Percentiles rank a stretch among this genome's conserved stretches.
phyloP scores from a whole-genome alignment of 2,113 vertebrate species.

The Thunnus maccoyii region DNA sequence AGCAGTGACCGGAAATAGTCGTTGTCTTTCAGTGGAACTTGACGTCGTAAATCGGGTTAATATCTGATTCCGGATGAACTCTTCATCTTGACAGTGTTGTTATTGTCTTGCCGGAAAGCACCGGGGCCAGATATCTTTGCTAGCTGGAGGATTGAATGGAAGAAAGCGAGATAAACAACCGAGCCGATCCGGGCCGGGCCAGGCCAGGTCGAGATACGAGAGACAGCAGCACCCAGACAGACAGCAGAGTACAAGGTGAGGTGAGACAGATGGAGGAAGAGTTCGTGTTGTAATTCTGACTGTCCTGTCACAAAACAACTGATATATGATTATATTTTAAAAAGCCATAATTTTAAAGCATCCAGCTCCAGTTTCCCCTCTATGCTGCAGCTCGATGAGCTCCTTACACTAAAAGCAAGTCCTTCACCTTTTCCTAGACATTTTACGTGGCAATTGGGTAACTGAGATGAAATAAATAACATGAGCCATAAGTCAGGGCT shows the following conservation, averaged over 20 bases:
- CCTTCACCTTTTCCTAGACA: too few relatives aligned
- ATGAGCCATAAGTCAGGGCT: too few relatives aligned
- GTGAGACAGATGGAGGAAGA: slow-evolving; percentile 55
- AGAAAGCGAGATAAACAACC: slow-evolving; percentile 10
- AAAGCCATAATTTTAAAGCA: background rate
- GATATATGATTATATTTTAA: background rate
- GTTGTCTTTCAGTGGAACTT: fast-evolving
- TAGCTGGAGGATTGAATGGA: slow-evolving; percentile 64
- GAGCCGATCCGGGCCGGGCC: slow-evolving; percentile 19
- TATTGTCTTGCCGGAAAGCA: too few relatives aligned
- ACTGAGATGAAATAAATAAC: too few relatives aligned
- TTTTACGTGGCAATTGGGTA: too few relatives aligned
- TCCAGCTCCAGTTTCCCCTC: too few relatives aligned
- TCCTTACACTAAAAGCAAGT: too few relatives aligned
- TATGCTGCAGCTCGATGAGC: too few relatives aligned
- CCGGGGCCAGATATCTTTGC: fast-evolving
- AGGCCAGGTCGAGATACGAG: slow-evolving; percentile 36
- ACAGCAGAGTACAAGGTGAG: slow-evolving; percentile 82
- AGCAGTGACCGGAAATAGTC: fast-evolving
- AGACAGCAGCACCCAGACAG: slow-evolving; percentile 76
- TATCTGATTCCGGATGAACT: background rate
- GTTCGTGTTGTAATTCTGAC: background rate
- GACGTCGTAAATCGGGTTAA: background rate
- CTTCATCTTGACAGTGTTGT: fast-evolving
- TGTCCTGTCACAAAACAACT: background rate